phyloP scores from a whole-genome alignment of 1,140 invertebrate genomes.

The Saccostrea cuccullata region DNA sequence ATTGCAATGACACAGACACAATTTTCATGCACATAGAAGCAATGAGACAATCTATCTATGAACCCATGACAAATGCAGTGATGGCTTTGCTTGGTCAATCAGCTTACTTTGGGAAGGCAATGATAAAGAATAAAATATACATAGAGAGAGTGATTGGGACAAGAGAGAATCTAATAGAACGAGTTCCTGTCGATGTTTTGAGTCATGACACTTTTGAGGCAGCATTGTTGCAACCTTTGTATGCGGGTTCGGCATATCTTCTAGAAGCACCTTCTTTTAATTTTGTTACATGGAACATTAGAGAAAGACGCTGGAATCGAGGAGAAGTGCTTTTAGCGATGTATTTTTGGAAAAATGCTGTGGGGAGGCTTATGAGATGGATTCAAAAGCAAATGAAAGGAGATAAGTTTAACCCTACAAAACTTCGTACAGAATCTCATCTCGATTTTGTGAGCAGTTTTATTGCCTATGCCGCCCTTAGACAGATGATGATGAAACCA shows the following conservation, averaged over 20 bases:
- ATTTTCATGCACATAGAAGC: conserved; percentile 73
- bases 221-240: conserved; percentile 69
- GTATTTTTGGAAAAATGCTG: conserved; percentile 72
- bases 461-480: conserved; percentile 68
- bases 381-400: conserved; percentile 68
- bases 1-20: conserved; percentile 65
- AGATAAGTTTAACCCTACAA: conserved; percentile 64
- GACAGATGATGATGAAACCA: conserved; percentile 75
- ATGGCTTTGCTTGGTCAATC: conserved; percentile 71
- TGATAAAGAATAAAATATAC: conserved; percentile 72
- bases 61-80: conserved; percentile 73
- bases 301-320: conserved; percentile 73
- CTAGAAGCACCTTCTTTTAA: conserved; percentile 72
- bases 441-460: conserved; percentile 72
- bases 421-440: conserved; percentile 66
- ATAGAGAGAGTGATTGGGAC: conserved; percentile 73
- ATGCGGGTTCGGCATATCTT: conserved; percentile 64
- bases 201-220: conserved; percentile 76
- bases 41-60: conserved; percentile 70
- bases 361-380: conserved; percentile 70
- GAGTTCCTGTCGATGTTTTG: conserved; percentile 74
- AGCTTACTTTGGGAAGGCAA: conserved; percentile 72
- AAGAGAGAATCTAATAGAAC: conserved; percentile 68
- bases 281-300: conserved; percentile 73
- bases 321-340: conserved; percentile 72